Conservation (phyloP, 2,797 vertebrate genomes). For the Chloroceryle inda region DNA sequence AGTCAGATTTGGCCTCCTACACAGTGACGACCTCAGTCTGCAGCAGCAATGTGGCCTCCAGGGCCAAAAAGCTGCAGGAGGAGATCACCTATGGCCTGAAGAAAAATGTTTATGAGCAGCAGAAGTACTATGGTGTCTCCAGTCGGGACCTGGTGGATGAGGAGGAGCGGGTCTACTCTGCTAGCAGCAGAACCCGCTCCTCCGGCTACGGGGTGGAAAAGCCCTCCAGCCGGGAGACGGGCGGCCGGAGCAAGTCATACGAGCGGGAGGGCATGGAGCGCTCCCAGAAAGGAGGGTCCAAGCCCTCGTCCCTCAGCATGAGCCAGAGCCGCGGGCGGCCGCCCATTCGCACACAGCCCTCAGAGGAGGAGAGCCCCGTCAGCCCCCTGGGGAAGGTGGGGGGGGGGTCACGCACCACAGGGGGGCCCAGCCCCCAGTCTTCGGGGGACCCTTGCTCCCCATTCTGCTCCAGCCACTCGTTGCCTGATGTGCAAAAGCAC, state of each 20-base stretch:
- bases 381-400: constrained; percentile 93
- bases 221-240: constrained; percentile 88
- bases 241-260: constrained; percentile 93
- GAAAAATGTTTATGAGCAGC: constrained; percentile 95
- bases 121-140: constrained; percentile 91
- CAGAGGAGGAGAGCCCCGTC: constrained; percentile 96
- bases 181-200: constrained; percentile 88
- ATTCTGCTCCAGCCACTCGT: constrained; percentile 98
- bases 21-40: constrained; percentile 87
- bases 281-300: constrained; percentile 88
- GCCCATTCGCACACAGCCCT: constrained; percentile 92
- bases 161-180: constrained; percentile 90
- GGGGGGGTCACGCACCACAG: constrained; percentile 85
- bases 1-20: constrained; percentile 95
- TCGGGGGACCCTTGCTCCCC: constrained; percentile 89
- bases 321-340: constrained; percentile 88
- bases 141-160: constrained; percentile 91
- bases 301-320: constrained; percentile 82
- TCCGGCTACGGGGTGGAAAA: constrained; percentile 93
- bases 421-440: constrained; percentile 84
- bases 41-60: constrained; percentile 90
- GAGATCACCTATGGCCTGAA: constrained; percentile 92
- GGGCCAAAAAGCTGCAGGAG: constrained; percentile 92
- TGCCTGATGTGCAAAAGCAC: constrained; percentile 98
- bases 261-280: constrained; percentile 90